Evolutionary conservation across 1,140 invertebrate genomes (phyloP), one percentile per base, ranked within the genome.

Genomic region (Camponotus floridanus): DNA sequence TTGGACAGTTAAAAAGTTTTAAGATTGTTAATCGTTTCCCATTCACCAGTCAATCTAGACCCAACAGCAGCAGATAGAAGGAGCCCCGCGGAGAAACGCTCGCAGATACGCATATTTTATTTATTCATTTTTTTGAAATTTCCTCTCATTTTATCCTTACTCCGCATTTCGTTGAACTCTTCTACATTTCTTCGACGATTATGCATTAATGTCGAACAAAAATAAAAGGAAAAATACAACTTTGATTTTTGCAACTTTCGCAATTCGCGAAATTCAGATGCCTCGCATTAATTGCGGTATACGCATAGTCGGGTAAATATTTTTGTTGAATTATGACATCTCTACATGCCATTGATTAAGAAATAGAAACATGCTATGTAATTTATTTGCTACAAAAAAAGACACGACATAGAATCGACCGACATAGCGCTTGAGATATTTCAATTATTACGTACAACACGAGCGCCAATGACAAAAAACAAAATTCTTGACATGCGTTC

Each of bases 11-110:
- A 86, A 51, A 18, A 51, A 76, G 33, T 83, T 83, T 74, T 89
- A 86, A 86, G 87, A 84, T 78, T 90, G 91, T 92, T 92, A 90
- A 92, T 92, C 76, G 65, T 91, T 15, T 86, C 90, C 91, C 90
- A 91, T 91, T 89, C 89, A 92, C 91, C 91, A 92, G 85, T 61
- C 90, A 89, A 85, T 71, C 88, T 83, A 92, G 91, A 92, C 88
- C 88, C 89, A 86, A 87, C 90, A 91, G 86, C 91, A 89, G 90
- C 91, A 91, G 87, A 91, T 73, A 91, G 88, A 91, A 91, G 91
- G 91, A 92, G 91, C 91, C 91, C 91, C 91, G 64, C 61, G 81
- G 81, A 84, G 80, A 86, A 86, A 88, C 76, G 76, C 74, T 85
- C 67, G 71, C 79, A 84, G 84, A 86, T 76, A 71, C 62, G 36